These are phyloP conservation scores for Synaphobranchus kaupii DNA, from an alignment of 2,797 vertebrate genomes.

Conservation along the genomic window DNA sequence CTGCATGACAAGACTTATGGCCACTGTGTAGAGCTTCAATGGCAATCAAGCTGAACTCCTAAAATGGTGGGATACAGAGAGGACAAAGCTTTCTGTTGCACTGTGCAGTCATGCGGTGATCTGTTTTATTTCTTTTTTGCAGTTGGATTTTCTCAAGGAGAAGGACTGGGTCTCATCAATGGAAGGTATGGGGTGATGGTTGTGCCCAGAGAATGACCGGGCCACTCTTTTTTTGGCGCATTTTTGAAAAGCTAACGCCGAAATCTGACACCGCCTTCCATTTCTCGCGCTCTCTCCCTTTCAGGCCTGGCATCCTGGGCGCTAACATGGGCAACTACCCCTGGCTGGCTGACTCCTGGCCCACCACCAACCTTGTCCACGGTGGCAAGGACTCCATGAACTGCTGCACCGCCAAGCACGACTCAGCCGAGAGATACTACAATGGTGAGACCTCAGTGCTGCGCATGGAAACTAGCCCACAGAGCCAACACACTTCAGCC, in stretches of 20 bases:
- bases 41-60: neutral
- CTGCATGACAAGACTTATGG: constrained; percentile 58
- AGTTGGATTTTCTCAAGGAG: constrained; percentile 87
- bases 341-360: constrained; percentile 94
- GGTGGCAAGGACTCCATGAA: constrained; percentile 75
- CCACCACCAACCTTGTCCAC: constrained; percentile 80
- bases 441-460: constrained; percentile 76
- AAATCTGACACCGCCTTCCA: neutral
- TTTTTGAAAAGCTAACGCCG: neutral
- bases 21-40: neutral
- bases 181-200: constrained; percentile 77
- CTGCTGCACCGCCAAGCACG: constrained; percentile 75
- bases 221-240: neutral
- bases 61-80: neutral
- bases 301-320: constrained; percentile 78
- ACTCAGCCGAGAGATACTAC: constrained; percentile 89
- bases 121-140: constrained; percentile 44
- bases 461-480: neutral
- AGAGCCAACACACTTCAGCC: neutral
- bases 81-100: neutral
- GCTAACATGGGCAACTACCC: constrained; percentile 82
- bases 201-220: neutral
- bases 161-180: constrained; percentile 71
- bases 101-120: neutral
- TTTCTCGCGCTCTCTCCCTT: neutral